These are phyloP conservation scores for Myripristis murdjan DNA, from an alignment of 2,797 vertebrate genomes.

Conservation along the genomic window DNA sequence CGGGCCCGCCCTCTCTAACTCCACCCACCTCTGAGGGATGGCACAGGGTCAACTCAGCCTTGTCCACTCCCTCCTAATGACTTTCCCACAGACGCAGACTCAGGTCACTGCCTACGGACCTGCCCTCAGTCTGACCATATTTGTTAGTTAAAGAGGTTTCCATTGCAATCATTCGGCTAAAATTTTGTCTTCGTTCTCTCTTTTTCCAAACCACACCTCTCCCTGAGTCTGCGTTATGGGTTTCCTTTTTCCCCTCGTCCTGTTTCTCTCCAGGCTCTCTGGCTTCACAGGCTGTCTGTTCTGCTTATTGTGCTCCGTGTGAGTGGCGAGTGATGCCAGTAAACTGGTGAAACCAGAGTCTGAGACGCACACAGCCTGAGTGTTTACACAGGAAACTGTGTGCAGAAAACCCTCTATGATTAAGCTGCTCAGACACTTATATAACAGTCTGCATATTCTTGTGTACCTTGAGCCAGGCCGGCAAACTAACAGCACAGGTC, in stretches of 20 bases:
- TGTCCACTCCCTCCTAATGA: constrained; percentile 59
- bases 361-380: constrained; percentile 49
- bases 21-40: constrained; percentile 21
- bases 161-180: constrained; percentile 39
- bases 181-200: constrained; percentile 38
- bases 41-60: constrained; percentile 30
- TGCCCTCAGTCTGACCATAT: constrained; percentile 63
- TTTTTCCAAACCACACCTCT: constrained; percentile 73
- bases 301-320: constrained; percentile 63
- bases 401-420: constrained; percentile 58
- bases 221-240: constrained; percentile 47
- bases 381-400: constrained; percentile 73
- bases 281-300: constrained; percentile 62
- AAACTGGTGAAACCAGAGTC: constrained; percentile 70
- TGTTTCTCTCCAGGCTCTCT: constrained; percentile 24
- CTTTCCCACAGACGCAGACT: constrained; percentile 64
- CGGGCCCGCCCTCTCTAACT: neutral
- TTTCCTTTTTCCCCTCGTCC: constrained; percentile 50
- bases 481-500: constrained; percentile 14
- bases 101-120: constrained; percentile 46
- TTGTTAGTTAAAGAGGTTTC: constrained; percentile 67
- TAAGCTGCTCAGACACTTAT: constrained; percentile 68
- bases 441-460: constrained; percentile 67
- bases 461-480: constrained; percentile 40
- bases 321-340: constrained; percentile 66